Conservation (phyloP, 30 jellyfish, hydroid and myxozoan species). For the Aurelia sp. region DNA sequence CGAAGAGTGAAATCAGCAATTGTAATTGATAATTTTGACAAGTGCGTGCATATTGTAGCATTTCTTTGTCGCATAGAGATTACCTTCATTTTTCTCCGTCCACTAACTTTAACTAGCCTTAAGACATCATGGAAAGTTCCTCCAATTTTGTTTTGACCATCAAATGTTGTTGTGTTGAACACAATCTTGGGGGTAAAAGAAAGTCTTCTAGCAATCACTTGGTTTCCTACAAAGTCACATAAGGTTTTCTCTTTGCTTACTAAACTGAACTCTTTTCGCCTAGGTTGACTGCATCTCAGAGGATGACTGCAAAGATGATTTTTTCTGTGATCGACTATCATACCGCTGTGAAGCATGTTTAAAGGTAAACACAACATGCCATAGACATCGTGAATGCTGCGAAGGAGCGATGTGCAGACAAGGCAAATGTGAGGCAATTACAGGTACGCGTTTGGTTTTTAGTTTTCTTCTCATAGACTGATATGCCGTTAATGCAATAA, state of each 20-base stretch:
- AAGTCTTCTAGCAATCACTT: neutral
- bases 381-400: conserved; percentile 46
- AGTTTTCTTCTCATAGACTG: neutral
- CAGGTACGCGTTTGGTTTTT: conserved; percentile 15
- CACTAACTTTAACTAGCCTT: too few relatives aligned
- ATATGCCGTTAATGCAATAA: neutral
- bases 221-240: neutral
- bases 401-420: conserved; percentile 51
- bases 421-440: conserved; percentile 46
- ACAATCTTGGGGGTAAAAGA: neutral
- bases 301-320: conserved; percentile 55
- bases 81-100: too few relatives aligned
- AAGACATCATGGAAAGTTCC: too few relatives aligned
- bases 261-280: neutral
- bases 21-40: too few relatives aligned
- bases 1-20: too few relatives aligned
- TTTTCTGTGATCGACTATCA: conserved; percentile 45
- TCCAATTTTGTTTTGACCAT: too few relatives aligned
- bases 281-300: conserved; percentile 44
- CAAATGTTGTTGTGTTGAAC: too few relatives aligned
- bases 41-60: too few relatives aligned
- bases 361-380: conserved; percentile 41
- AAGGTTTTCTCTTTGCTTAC: too few relatives aligned
- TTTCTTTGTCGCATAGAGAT: too few relatives aligned
- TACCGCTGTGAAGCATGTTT: conserved; percentile 41